Evolutionary conservation across 30 jellyfish, hydroid and myxozoan genomes (phyloP), one percentile per base, ranked within the genome.

Genomic region (Turritopsis rubra): DNA sequence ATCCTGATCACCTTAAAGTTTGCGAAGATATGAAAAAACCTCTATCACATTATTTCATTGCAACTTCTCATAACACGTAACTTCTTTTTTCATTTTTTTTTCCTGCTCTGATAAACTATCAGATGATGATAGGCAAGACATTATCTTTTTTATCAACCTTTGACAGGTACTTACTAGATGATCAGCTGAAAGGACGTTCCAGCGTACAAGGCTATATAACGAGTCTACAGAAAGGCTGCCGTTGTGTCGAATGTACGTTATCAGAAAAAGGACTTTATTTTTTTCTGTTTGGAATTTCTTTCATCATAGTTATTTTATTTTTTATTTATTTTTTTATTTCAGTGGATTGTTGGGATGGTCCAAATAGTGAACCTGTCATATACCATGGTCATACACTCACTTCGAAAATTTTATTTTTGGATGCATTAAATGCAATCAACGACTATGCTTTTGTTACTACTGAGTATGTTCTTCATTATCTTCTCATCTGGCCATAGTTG

Each of bases 341-440:
- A 93, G 98, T 93, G 53, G 98, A 93, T 54, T 93, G 98, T 78
- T 93, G 96, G 96, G 98, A 93, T 85, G 98, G 98, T 19, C 90
- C 95, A 29, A 85, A 88, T 78, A 60, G 85, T 7, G 96, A 93
- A 75, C 98, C 98, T 52, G 83, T 88, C 65, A 88, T 93, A 9
- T 88, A 88, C 83, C 98, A 88, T 71, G 96, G 96, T 18, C 75
- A 89, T 68, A 84, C 96, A 0, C 76, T 84, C 18, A 85, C 96
- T 26, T 75, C 94, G 68, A 88, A 86, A 54, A 81, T 93, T 18
- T 77, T 52, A 30, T 88, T 93, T 53, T 28, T 31, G 52, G 98
- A 93, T 75, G 88, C 84, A 18, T 30, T 93, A 53, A 79, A 83
- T 20, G 90, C 96, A 1, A 93, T 93, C 28, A 84, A 77, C 22